A percentile compares a stretch with the other conserved stretches of the same genome.
phyloP scores from a whole-genome alignment of 2,113 vertebrate species.

The Ciconia boyciana region DNA sequence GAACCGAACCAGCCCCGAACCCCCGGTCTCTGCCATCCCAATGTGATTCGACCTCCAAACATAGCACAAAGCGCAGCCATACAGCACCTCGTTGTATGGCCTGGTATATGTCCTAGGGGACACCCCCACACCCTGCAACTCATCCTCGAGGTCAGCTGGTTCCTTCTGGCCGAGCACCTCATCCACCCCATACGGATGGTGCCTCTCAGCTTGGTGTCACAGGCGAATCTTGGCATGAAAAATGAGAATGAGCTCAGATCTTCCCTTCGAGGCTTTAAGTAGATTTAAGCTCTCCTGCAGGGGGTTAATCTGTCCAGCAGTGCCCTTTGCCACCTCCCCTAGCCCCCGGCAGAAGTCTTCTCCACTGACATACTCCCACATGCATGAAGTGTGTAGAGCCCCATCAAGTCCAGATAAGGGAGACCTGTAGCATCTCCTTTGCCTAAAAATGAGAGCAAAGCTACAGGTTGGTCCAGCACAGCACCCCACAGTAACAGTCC shows the following conservation, averaged over 20 bases:
- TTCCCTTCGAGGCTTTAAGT: background rate
- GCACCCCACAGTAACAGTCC: background rate
- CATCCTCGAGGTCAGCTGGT: background rate
- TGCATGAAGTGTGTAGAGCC: background rate
- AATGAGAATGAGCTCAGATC: background rate
- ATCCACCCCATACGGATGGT: rapidly evolving
- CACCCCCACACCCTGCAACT: background rate
- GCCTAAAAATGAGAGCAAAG: background rate
- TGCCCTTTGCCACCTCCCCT: background rate
- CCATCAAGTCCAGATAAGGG: background rate
- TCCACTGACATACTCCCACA: background rate
- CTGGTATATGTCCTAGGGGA: background rate
- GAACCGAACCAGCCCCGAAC: background rate
- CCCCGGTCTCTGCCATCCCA: rapidly evolving
- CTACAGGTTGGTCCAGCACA: background rate
- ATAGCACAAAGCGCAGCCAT: background rate
- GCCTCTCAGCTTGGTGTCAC: background rate
- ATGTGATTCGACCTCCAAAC: background rate
- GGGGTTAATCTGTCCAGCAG: background rate
- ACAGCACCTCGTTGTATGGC: background rate
- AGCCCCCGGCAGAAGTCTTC: background rate
- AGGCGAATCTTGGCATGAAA: background rate
- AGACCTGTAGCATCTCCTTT: background rate
- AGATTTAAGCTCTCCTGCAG: background rate
- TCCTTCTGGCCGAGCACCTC: background rate